Percentiles rank a stretch among this genome's conserved stretches.
These are phyloP conservation scores for Tribolium freemani DNA, from an alignment of 2,888 invertebrate species.

Conservation along the genomic window DNA sequence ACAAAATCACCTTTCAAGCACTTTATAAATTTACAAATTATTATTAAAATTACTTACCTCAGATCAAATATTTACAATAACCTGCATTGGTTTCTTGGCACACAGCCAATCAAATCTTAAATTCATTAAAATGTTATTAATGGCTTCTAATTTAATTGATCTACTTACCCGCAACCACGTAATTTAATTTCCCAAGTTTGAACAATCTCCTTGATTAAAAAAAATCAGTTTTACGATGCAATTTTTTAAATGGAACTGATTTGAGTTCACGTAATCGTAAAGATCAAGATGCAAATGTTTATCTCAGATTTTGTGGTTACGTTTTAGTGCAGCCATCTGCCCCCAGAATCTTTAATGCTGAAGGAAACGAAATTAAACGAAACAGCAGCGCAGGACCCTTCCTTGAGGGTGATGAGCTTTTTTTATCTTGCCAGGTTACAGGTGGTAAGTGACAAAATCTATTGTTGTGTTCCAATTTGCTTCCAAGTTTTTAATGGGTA, in stretches of 20 bases:
- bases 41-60: background rate
- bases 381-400: slow-evolving; percentile 84
- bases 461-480: background rate
- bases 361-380: slow-evolving; percentile 81
- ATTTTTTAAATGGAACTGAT: background rate
- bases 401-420: slow-evolving; percentile 86
- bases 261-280: background rate
- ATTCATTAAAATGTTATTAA: background rate
- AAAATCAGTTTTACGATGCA: background rate
- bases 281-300: slow-evolving; percentile 2
- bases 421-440: slow-evolving; percentile 86
- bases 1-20: background rate
- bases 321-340: slow-evolving; percentile 83
- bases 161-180: background rate
- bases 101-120: background rate
- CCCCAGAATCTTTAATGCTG: slow-evolving; percentile 86
- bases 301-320: slow-evolving; percentile 40
- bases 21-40: no score
- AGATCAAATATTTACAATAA: background rate
- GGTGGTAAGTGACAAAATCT: slow-evolving; percentile 77
- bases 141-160: background rate
- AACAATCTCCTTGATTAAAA: no score
- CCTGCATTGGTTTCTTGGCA: background rate
- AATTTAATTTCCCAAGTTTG: no score
- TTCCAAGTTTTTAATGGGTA: background rate